Base-by-base conservation (phyloP, 2,888 invertebrate genomes). In the Tiphia femorata region DNA sequence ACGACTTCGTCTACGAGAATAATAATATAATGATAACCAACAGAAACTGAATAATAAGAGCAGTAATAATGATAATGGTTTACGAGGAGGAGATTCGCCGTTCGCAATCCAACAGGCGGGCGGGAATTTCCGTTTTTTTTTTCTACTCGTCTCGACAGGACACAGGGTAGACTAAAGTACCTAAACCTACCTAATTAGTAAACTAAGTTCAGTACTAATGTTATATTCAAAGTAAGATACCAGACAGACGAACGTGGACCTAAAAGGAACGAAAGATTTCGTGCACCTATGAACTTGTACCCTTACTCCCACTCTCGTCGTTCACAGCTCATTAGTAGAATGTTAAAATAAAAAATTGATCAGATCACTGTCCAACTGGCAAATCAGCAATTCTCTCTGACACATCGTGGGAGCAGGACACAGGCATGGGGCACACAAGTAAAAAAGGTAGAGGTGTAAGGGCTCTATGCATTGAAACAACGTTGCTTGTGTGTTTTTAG, bases 401-500 rank as follows among this genome's bases (percentile, higher is more conserved):
- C 6, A 8, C 6, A 35, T n/a, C 0, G 20, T 19, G 42, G 30
- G 47, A 37, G 16, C 21, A 42, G 21, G 41, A 40, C n/a, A 17
- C 20, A 10, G 48, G 30, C 37, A 42, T 27, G 12, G 30, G 47
- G 41, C 51, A 48, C 37, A 47, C 37, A 33, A 52, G 57, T 62
- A 60, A 44, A 52, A 57, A 64, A 64, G 66, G 64, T 64, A 69
- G 64, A 60, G 35, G 54, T 51, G 55, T 64, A 55, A 58, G 58
- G 58, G 62, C 59, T 70, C 71, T 82, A 82, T 82, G 81, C 79
- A 82, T 74, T 70, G 74, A 76, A 79, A 80, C 74, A 82, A 80
- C 71, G 76, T 76, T 80, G 71, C 59, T 69, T 67, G 65, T 63
- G 64, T 67, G 73, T 69, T 69, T 67, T 57, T 69, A 76, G 75